phyloP scores from a whole-genome alignment of 2,888 invertebrate species.

The Diadromus collaris region DNA sequence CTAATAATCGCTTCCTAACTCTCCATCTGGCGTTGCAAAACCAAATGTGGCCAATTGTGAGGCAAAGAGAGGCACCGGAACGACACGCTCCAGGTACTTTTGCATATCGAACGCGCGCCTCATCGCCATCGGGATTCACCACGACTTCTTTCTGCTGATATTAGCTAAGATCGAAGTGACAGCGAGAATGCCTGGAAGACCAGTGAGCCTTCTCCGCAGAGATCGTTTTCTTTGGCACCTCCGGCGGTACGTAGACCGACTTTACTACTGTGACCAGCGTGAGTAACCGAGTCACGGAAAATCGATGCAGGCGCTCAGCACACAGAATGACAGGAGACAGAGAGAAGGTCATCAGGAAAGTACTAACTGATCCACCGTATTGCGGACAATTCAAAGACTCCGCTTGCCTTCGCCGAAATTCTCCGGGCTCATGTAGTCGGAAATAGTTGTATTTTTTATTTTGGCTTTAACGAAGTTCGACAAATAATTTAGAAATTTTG shows the following conservation, averaged over 20 bases:
- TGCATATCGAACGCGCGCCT: constrained; percentile 34
- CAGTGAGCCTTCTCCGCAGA: background rate
- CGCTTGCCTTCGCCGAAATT: no score
- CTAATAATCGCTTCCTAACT: no score
- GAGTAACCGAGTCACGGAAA: constrained; percentile 2
- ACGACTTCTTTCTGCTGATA: background rate
- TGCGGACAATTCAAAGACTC: background rate
- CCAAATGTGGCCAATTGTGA: no score
- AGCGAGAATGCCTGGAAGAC: background rate
- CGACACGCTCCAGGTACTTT: constrained; percentile 22
- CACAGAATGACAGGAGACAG: background rate
- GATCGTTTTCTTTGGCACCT: background rate
- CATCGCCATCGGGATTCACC: background rate
- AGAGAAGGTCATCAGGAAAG: background rate
- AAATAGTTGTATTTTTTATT: background rate
- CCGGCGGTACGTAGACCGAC: constrained; percentile 13
- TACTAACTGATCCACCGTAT: constrained; percentile 3
- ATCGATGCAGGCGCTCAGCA: constrained; percentile 3
- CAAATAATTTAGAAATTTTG: background rate
- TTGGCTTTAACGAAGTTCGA: background rate
- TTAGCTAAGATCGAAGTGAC: background rate
- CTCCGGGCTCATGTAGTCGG: no score
- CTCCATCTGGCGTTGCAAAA: no score
- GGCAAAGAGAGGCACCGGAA: no score
- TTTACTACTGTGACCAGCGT: background rate